Evolutionary conservation across 2,113 vertebrate genomes (phyloP).

Genomic region (Nerophis ophidion): DNA sequence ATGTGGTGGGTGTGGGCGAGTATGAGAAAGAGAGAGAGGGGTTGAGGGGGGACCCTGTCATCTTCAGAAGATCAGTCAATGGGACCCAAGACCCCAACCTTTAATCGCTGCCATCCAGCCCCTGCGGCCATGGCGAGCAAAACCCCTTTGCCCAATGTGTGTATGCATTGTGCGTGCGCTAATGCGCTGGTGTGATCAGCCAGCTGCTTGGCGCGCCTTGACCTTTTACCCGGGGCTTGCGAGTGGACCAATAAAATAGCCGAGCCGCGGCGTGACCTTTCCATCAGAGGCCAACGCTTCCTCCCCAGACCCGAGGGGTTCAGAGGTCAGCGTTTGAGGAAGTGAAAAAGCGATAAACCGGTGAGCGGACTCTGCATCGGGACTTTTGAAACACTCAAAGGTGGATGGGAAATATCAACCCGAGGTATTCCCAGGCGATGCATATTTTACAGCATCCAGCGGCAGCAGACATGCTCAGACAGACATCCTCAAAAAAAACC

Average conservation of each 20-base stretch:
- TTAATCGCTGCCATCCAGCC: conserved; percentile 8
- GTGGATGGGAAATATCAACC: conserved; percentile 33
- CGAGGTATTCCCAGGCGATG: conserved; percentile 16
- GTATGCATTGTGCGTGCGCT: conserved; percentile 19
- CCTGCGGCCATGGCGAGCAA: conserved; percentile 23
- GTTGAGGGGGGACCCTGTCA: conserved; percentile 9
- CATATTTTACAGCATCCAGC: conserved; percentile 40
- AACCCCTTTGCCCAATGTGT: conserved; percentile 24
- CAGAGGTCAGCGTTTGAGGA: conserved; percentile 38
- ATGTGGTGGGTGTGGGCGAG: not conserved
- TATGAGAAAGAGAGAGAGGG: not conserved
- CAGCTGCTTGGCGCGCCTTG: conserved; percentile 54
- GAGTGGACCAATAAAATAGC: conserved; percentile 56
- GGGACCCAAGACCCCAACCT: conserved; percentile 36
- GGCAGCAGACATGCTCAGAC: conserved; percentile 20
- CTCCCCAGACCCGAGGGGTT: conserved; percentile 28
- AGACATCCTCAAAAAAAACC: conserved; percentile 38
- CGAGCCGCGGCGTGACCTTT: conserved; percentile 41
- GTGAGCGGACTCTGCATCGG: conserved; percentile 8
- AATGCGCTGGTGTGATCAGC: conserved; percentile 31
- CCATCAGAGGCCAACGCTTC: conserved; percentile 39
- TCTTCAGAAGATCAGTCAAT: conserved; percentile 45
- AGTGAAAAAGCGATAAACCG: conserved; percentile 18
- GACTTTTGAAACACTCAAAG: conserved; percentile 22
- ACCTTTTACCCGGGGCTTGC: conserved; percentile 47